Base-by-base conservation (phyloP, 2,113 vertebrate genomes). In the Dipodomys spectabilis region DNA sequence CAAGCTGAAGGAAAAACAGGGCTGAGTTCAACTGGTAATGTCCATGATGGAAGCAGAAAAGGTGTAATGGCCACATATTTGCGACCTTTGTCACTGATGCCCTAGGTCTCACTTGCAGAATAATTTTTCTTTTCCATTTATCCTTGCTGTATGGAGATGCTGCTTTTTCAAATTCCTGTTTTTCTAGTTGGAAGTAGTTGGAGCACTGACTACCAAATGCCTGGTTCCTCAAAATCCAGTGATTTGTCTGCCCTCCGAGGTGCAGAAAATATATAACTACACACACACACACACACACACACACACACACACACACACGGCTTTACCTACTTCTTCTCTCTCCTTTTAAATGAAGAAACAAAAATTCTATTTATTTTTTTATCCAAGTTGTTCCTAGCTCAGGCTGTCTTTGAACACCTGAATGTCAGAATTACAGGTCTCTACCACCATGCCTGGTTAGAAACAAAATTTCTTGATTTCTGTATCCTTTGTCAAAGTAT, bases 271-370 rank as follows among this genome's bases (percentile, higher is more conserved):
- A 60, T 53, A 5, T 30, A 64, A 60, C 13, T 35, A 28, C 25
- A 62, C 60, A 62, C 49, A 53, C 49, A 53, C 49, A 53, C 49
- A 53, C 49, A 49, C 49, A 49, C 49, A 49, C 49, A 49, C 49
- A 49, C 49, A 49, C 49, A 49, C 49, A 53, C 49, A 64, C 65
- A 19, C 32, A 28, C 25, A 62, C 19, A 62, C 5, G 6, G 19
- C 1, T 64, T 64, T 25, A 64, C 23, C 62, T 64, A 20, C 62
- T 64, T 64, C 4, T 28, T 68, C 12, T 57, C 23, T 28, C 15
- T 18, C 9, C 44, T 62, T 92, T 73, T 35, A 88, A 35, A 30
- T 80, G 75, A 93, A 83, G 22, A 83, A 67, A 90, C 13, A 88
- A 23, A 71, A 44, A 19, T 64, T 64, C 62, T 64, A 23, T 39